Evolutionary conservation across 2,888 invertebrate species (phyloP).

Genomic region (Drosophila rubida): DNA sequence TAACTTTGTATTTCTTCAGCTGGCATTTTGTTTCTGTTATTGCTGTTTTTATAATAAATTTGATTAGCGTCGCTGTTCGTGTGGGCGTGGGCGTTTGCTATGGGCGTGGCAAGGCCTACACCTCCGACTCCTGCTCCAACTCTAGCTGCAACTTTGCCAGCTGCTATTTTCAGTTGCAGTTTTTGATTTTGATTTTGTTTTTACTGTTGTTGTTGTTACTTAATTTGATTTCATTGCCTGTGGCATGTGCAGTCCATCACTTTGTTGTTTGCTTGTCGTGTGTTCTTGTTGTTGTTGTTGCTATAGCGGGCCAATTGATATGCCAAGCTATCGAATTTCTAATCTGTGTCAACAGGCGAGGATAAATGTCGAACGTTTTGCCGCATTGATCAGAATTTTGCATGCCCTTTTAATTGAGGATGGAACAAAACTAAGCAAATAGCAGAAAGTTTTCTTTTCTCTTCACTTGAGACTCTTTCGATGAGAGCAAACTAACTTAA

Average conservation of each 20-base stretch:
- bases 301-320: constrained; percentile 46
- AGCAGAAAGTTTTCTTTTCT: no score
- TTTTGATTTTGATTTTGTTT: constrained; percentile 2
- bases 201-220: constrained; percentile 22
- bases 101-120: constrained; percentile 28
- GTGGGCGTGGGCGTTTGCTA: constrained; percentile 8
- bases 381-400: background rate
- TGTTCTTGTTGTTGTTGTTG: constrained; percentile 11
- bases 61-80: constrained; percentile 70
- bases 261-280: constrained; percentile 17
- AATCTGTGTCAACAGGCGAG: constrained; percentile 31
- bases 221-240: constrained; percentile 46
- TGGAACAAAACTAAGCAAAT: background rate
- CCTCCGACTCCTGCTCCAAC: background rate
- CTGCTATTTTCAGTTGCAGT: constrained; percentile 5
- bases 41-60: constrained; percentile 68
- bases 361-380: background rate
- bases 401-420: background rate
- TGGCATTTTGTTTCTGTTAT: constrained; percentile 18
- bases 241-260: constrained; percentile 33
- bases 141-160: background rate
- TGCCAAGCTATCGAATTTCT: constrained; percentile 41
- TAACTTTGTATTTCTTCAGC: constrained; percentile 68
- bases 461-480: no score
- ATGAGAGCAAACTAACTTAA: no score